Percentiles rank a stretch among this genome's conserved stretches.
These are phyloP conservation scores for Acipenser transmontanus DNA, from an alignment of 2,797 vertebrate genomes.

Conservation along the genomic window DNA sequence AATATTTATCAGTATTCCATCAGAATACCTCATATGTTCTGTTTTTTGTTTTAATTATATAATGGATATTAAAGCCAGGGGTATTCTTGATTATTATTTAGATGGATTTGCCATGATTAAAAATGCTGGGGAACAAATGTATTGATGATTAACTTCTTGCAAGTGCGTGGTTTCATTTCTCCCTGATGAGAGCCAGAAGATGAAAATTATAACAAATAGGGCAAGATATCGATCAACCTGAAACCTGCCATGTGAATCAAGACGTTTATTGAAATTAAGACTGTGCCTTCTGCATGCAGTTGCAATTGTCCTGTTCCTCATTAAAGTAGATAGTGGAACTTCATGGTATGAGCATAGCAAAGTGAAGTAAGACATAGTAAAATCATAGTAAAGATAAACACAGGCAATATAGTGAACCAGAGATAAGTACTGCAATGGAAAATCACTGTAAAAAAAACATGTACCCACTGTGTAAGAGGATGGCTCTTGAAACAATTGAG, in stretches of 20 bases:
- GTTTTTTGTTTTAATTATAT: constrained; percentile 10
- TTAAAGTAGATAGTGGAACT: too few relatives aligned
- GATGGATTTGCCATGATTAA: neutral
- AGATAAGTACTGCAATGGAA: too few relatives aligned
- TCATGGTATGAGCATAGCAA: too few relatives aligned
- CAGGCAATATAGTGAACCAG: too few relatives aligned
- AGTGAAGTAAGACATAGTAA: too few relatives aligned
- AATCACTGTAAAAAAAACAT: too few relatives aligned
- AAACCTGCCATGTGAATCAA: constrained; percentile 10
- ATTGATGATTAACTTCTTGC: constrained; percentile 40
- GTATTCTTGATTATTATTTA: neutral
- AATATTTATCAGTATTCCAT: constrained; percentile 59
- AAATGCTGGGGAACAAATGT: constrained; percentile 26
- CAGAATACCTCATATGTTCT: constrained; percentile 44
- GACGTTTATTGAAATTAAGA: neutral
- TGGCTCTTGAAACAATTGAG: too few relatives aligned
- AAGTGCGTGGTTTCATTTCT: constrained; percentile 18
- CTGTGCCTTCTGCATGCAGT: too few relatives aligned
- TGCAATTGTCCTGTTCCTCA: too few relatives aligned
- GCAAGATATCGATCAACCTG: constrained; percentile 37
- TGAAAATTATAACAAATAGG: constrained; percentile 36
- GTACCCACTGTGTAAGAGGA: too few relatives aligned
- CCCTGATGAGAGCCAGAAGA: constrained; percentile 33
- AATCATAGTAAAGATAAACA: too few relatives aligned
- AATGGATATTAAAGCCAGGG: neutral